Conservation (phyloP, 2,113 vertebrate species). For the Stigmatopora nigra region DNA sequence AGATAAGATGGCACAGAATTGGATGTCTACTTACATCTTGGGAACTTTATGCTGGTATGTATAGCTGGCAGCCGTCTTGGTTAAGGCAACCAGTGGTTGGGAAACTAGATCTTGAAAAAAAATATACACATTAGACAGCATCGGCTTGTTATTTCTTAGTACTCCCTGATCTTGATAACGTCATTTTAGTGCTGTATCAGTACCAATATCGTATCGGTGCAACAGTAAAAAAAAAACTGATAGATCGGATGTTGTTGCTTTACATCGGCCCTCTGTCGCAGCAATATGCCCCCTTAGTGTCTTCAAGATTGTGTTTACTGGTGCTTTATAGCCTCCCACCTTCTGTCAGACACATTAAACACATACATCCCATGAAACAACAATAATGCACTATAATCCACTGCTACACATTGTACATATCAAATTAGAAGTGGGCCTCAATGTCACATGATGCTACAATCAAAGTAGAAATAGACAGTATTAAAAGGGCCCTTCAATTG, state of each 20-base stretch:
- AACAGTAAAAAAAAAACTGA: background rate
- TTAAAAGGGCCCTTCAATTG: too few species aligned
- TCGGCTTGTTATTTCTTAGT: too few species aligned
- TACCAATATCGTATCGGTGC: too few species aligned
- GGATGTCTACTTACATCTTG: too few species aligned
- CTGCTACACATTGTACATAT: constrained; percentile 13
- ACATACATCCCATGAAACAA: constrained; percentile 9
- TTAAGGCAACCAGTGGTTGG: too few species aligned
- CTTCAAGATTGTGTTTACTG: constrained; percentile 60
- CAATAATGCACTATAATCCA: constrained; percentile 16
- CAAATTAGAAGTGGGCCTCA: background rate
- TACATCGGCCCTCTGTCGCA: constrained; percentile 32
- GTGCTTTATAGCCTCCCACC: constrained; percentile 57
- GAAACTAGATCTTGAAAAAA: too few species aligned
- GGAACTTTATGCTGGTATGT: too few species aligned
- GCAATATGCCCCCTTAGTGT: constrained; percentile 32
- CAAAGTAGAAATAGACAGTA: background rate
- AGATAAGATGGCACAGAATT: too few species aligned
- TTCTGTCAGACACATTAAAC: constrained; percentile 61
- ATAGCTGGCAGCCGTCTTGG: too few species aligned
- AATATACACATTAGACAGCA: too few species aligned
- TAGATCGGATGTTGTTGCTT: background rate
- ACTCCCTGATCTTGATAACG: too few species aligned
- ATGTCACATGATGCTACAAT: background rate
- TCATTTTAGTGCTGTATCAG: too few species aligned